Evolutionary conservation across 2,888 invertebrate genomes (phyloP).

Genomic region (Blomia tropicalis): DNA sequence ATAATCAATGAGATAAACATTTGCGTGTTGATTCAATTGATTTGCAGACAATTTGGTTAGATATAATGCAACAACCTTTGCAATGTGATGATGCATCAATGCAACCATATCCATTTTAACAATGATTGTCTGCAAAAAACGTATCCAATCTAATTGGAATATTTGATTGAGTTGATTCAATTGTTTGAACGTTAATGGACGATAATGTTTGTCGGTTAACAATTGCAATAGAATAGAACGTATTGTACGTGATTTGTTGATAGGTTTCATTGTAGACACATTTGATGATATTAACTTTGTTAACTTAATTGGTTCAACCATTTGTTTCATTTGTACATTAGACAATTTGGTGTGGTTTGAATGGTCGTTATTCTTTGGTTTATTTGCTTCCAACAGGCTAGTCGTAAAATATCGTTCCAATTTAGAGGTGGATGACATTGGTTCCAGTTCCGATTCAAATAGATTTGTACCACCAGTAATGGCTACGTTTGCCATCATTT

Average conservation of each 20-base stretch:
- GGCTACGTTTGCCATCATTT: not conserved
- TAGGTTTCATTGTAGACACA: too few species aligned
- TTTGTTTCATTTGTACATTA: not conserved
- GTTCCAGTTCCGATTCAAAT: not conserved
- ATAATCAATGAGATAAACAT: not conserved
- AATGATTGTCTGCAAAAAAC: not conserved
- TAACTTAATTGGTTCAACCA: not conserved
- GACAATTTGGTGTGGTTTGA: not conserved
- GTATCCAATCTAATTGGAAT: not conserved
- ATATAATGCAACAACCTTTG: not conserved
- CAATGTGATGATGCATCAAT: not conserved
- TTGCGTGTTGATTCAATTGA: not conserved
- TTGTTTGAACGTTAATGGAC: not conserved
- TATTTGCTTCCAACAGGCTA: not conserved
- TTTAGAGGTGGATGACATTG: not conserved
- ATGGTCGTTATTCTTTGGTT: not conserved
- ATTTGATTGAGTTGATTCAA: not conserved
- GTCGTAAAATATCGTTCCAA: conserved; percentile 5
- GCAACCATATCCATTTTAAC: not conserved
- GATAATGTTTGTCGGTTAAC: not conserved
- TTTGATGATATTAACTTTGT: not conserved
- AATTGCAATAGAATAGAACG: not conserved
- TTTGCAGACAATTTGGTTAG: not conserved
- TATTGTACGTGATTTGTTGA: too few species aligned
- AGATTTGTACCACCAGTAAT: not conserved